Percentiles rank a stretch among this genome's conserved stretches.
Evolutionary conservation across 2,797 vertebrate species (phyloP).

Genomic region (Tokudaia muenninki): DNA sequence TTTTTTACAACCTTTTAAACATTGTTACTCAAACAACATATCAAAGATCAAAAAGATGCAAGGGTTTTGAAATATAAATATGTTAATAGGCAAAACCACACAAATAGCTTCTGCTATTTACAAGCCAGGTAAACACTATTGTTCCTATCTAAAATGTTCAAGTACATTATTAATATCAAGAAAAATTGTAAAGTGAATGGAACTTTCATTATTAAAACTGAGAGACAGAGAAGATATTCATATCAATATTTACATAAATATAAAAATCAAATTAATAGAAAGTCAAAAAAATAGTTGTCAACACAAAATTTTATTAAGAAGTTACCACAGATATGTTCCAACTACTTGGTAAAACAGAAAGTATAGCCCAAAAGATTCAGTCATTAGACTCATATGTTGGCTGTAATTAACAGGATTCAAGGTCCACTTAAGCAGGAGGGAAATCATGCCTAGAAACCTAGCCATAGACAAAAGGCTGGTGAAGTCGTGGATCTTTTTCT

Average conservation of each 20-base stretch:
- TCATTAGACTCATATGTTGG: neutral
- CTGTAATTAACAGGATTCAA: neutral
- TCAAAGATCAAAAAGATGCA: neutral
- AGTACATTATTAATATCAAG: neutral
- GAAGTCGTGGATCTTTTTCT: neutral
- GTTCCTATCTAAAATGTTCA: neutral
- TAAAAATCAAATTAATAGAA: constrained; percentile 27
- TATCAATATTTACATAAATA: neutral
- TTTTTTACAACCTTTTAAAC: neutral
- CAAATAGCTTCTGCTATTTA: neutral
- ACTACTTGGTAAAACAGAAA: neutral
- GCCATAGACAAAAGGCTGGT: neutral
- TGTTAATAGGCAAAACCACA: neutral
- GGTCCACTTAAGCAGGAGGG: neutral
- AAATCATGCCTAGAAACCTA: neutral
- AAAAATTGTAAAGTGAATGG: neutral
- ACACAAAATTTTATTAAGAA: neutral
- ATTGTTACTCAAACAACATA: neutral
- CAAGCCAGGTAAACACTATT: neutral
- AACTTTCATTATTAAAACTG: neutral
- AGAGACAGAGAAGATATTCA: neutral
- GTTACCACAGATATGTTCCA: neutral
- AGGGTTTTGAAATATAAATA: constrained; percentile 9
- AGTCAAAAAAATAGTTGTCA: neutral
- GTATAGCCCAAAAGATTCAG: neutral